These are phyloP conservation scores for Sinodicranocentrus sp. DNA, from an alignment of 2,888 invertebrate genomes.

Conservation along the genomic window DNA sequence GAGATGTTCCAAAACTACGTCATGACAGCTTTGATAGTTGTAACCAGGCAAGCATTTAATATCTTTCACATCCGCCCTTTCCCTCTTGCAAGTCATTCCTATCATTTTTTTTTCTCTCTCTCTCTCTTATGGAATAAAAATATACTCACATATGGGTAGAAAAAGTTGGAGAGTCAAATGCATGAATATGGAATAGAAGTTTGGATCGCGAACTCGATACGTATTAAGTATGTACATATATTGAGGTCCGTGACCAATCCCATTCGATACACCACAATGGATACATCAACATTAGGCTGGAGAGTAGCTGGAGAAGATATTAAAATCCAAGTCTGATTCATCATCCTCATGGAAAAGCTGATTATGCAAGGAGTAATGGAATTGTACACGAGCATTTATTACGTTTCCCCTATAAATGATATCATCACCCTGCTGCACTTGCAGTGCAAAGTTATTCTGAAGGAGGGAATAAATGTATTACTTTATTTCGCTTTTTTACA, in stretches of 20 bases:
- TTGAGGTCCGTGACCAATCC: slow-evolving; percentile 55
- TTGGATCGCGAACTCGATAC: background rate
- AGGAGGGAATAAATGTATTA: no score
- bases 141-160: background rate
- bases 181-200: slow-evolving; percentile 46
- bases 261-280: slow-evolving; percentile 50
- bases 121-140: background rate
- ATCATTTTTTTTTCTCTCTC: slow-evolving; percentile 14
- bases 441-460: no score
- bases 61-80: slow-evolving; percentile 62
- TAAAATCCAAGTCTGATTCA: slow-evolving; percentile 47
- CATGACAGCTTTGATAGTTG: slow-evolving; percentile 37
- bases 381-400: slow-evolving; percentile 31
- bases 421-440: no score
- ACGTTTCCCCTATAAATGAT: slow-evolving; percentile 11
- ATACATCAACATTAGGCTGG: slow-evolving; percentile 2
- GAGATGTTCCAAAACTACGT: slow-evolving; percentile 47
- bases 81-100: slow-evolving; percentile 44
- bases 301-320: slow-evolving; percentile 25
- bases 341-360: slow-evolving; percentile 20
- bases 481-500: no score
- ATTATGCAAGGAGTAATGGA: slow-evolving; percentile 33
- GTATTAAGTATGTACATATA: slow-evolving; percentile 19
- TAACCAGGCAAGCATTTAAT: slow-evolving; percentile 27
- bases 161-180: slow-evolving; percentile 38